A percentile compares a stretch with the other conserved stretches of the same genome.
phyloP scores from a whole-genome alignment of 2,113 vertebrate genomes.

The Stictonetta naevosa region DNA sequence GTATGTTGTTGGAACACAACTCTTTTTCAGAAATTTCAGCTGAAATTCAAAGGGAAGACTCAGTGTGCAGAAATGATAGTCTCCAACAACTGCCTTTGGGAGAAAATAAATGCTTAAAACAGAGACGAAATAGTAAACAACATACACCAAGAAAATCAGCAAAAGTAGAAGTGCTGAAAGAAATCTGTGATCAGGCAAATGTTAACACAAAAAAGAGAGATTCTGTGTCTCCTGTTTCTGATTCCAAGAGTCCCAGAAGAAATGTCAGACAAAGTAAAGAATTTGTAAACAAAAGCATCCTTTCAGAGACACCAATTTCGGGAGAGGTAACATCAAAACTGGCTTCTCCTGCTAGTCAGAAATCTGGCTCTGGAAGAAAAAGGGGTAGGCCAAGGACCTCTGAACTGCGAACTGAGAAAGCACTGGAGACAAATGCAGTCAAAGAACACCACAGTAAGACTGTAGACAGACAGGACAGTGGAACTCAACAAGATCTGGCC shows the following conservation, averaged over 20 bases:
- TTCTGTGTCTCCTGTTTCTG: background rate
- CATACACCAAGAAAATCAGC: slow-evolving; percentile 1
- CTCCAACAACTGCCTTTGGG: background rate
- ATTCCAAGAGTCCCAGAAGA: slow-evolving; percentile 8
- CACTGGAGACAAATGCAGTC: rapidly evolving
- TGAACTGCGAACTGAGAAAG: background rate
- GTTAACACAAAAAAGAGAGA: background rate
- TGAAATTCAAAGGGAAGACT: background rate
- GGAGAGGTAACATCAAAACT: background rate
- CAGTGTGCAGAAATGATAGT: rapidly evolving
- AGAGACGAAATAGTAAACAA: background rate
- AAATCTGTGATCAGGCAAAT: background rate
- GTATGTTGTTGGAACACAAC: rapidly evolving
- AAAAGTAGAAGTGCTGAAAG: slow-evolving; percentile 45
- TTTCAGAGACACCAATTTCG: background rate
- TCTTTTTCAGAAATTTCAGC: background rate
- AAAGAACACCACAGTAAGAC: rapidly evolving
- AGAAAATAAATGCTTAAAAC: background rate
- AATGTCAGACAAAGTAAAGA: background rate
- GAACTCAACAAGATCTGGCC: background rate
- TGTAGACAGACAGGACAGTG: background rate
- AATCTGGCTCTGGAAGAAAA: background rate
- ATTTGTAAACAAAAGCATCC: background rate
- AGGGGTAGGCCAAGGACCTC: background rate
- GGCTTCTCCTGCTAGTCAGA: background rate